Percentiles rank a stretch among this genome's conserved stretches.
phyloP scores from a whole-genome alignment of 2,797 vertebrate genomes.

The Chelmon rostratus region DNA sequence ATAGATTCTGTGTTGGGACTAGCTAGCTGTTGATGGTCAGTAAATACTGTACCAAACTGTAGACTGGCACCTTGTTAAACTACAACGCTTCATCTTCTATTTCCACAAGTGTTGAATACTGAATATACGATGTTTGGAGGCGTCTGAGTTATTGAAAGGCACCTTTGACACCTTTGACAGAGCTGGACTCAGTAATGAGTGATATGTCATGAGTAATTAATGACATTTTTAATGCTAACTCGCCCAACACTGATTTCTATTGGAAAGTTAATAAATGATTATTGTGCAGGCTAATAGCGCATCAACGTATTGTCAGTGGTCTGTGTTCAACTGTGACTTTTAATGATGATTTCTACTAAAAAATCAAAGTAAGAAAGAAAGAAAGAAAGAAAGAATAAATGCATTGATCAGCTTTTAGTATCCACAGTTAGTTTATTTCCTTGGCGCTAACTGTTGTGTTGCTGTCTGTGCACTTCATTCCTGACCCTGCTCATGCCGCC shows the following conservation, averaged over 20 bases:
- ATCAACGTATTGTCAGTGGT: not conserved
- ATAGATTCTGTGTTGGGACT: not conserved
- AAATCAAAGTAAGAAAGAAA: not conserved
- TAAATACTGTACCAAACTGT: not conserved
- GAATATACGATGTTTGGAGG: not conserved
- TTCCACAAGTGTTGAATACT: not conserved
- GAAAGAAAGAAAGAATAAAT: not conserved
- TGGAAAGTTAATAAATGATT: not conserved
- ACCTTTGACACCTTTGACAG: not conserved
- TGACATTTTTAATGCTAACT: too few species aligned
- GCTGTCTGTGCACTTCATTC: not conserved
- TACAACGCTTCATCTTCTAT: not conserved
- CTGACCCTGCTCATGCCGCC: not conserved
- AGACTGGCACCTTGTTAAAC: not conserved
- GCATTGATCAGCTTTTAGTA: not conserved
- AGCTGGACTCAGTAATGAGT: not conserved
- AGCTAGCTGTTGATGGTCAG: not conserved
- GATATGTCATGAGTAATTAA: not conserved
- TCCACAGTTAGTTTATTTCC: not conserved
- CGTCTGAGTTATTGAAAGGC: not conserved
- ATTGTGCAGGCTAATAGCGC: not conserved
- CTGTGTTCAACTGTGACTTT: not conserved
- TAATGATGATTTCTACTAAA: not conserved
- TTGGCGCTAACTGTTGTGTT: constrained; percentile 5
- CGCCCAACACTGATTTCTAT: not conserved